Evolutionary conservation across 1,140 invertebrate genomes (phyloP).

Genomic region (Anastatus disparis): DNA sequence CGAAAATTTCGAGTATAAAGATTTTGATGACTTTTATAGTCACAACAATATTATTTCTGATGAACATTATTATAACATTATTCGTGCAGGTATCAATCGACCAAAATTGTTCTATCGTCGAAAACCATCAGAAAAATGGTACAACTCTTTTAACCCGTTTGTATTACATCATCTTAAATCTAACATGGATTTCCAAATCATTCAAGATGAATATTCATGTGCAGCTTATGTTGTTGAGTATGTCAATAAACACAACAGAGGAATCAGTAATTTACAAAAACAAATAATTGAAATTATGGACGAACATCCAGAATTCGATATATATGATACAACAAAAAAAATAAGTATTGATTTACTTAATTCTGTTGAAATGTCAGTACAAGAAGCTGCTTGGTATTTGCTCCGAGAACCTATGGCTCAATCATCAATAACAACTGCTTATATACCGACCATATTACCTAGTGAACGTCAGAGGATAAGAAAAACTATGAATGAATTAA

Average conservation of each 20-base stretch:
- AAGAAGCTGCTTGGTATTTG: conserved; percentile 64
- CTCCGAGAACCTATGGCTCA: conserved; percentile 46
- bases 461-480: too few species aligned
- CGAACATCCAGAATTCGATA: conserved; percentile 56
- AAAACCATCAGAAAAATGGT: conserved; percentile 48
- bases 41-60: not conserved
- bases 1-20: not conserved
- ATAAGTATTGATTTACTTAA: conserved; percentile 60
- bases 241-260: conserved; percentile 59
- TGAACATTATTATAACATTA: not conserved
- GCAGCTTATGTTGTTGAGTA: conserved; percentile 54
- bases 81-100: not conserved
- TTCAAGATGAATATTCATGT: conserved; percentile 56
- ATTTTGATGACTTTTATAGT: not conserved
- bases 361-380: conserved; percentile 57
- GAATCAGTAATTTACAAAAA: conserved; percentile 60
- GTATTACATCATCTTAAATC: conserved; percentile 49
- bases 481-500: too few species aligned
- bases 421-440: conserved; percentile 36
- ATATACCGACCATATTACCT: conserved; percentile 58
- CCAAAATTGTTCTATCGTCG: conserved; percentile 33
- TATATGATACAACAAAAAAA: too few species aligned
- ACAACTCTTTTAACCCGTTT: conserved; percentile 54
- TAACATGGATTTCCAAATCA: conserved; percentile 59
- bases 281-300: too few species aligned